These are phyloP conservation scores for Eurystomus glaucurus DNA, from an alignment of 2,797 vertebrate genomes.

Conservation along the genomic window DNA sequence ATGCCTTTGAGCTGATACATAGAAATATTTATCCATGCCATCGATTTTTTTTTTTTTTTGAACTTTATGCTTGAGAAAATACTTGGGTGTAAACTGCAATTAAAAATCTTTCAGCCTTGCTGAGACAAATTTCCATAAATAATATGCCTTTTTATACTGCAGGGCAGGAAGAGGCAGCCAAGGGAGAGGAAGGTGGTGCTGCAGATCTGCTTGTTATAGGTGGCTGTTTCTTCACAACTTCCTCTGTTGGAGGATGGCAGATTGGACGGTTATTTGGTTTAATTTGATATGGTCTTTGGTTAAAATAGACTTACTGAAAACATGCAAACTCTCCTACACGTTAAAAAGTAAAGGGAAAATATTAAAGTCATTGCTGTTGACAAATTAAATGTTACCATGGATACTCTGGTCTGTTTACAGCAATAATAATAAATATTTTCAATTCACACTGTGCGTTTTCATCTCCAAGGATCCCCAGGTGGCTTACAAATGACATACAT, in stretches of 20 bases:
- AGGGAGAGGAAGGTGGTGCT: neutral
- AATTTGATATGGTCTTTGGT: neutral
- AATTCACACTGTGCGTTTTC: constrained; percentile 19
- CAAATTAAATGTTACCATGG: constrained; percentile 9
- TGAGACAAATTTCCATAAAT: neutral
- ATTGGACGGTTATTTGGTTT: neutral
- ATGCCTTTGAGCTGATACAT: neutral
- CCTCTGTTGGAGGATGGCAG: neutral
- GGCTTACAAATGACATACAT: constrained; percentile 1
- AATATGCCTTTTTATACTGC: neutral
- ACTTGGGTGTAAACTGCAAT: neutral
- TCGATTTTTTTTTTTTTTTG: neutral
- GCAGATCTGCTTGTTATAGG: neutral
- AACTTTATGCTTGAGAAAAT: neutral
- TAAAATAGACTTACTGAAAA: neutral
- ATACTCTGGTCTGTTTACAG: constrained; percentile 22
- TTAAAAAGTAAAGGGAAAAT: neutral
- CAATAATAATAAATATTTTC: constrained; percentile 47
- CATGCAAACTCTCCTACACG: neutral
- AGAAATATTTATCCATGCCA: neutral
- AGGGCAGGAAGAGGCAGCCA: neutral
- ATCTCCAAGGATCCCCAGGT: neutral
- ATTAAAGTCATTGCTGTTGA: neutral
- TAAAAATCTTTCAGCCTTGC: neutral
- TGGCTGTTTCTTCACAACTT: neutral